These are phyloP conservation scores for Orthonyx spaldingii DNA, from an alignment of 2,113 vertebrate species.

Conservation along the genomic window DNA sequence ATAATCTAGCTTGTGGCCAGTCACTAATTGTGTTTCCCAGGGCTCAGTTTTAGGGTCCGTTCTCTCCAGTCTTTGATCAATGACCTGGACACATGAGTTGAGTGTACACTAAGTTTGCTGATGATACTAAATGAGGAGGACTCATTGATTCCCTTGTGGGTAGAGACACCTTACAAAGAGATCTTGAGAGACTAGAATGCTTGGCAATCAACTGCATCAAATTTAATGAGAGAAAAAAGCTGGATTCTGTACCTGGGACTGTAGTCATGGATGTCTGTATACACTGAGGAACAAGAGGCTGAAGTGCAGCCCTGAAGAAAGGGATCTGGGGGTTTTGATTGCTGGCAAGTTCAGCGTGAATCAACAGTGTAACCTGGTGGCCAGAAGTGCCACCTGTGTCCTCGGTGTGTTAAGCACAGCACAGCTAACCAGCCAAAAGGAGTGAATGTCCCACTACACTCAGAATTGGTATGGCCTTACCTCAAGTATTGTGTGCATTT, in stretches of 20 bases:
- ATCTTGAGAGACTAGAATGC: background rate
- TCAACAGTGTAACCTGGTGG: background rate
- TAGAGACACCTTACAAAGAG: background rate
- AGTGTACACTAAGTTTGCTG: background rate
- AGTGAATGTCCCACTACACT: background rate
- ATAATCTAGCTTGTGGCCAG: background rate
- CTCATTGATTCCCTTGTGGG: background rate
- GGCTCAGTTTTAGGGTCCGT: background rate
- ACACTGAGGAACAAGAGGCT: background rate
- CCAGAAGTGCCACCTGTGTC: background rate
- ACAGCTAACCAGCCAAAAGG: background rate
- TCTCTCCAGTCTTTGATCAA: background rate
- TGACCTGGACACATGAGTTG: background rate
- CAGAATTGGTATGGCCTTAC: background rate
- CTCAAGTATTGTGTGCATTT: background rate
- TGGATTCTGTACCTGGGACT: background rate
- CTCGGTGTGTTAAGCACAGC: background rate
- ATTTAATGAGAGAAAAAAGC: background rate
- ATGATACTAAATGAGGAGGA: background rate
- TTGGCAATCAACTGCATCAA: background rate
- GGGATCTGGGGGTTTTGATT: background rate
- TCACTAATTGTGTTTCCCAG: background rate
- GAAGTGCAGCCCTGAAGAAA: background rate
- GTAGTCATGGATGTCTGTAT: background rate
- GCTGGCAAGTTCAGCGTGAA: background rate